Conservation (phyloP, 2,888 invertebrate species). For the Drosophila affinis region DNA sequence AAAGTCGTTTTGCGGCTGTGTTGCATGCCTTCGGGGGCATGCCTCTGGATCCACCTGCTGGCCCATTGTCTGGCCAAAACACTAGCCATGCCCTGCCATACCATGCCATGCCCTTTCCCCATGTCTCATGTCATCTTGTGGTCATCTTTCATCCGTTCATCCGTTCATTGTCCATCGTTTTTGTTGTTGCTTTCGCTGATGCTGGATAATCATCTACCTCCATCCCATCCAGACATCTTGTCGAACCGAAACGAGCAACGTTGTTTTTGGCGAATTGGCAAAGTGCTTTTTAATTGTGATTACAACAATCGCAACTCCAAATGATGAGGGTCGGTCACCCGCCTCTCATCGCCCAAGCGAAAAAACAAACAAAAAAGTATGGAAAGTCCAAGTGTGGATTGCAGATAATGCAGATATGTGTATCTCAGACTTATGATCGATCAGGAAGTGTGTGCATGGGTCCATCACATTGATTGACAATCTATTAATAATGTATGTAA, state of each 20-base stretch:
- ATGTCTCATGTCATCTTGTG: constrained; percentile 18
- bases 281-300: constrained; percentile 75
- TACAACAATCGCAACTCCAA: constrained; percentile 33
- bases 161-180: constrained; percentile 16
- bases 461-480: neutral
- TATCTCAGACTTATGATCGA: neutral
- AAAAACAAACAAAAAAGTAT: neutral
- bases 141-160: constrained; percentile 14
- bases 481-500: neutral
- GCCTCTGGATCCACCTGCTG: constrained; percentile 14
- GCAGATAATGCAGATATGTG: neutral
- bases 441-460: neutral
- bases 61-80: constrained; percentile 19
- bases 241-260: constrained; percentile 20
- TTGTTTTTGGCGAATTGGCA: constrained; percentile 42
- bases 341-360: neutral
- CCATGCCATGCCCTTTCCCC: neutral
- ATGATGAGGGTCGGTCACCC: constrained; percentile 7
- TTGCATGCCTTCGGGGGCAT: constrained; percentile 1
- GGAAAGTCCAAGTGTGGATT: constrained; percentile 2
- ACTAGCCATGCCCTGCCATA: neutral
- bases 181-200: constrained; percentile 3
- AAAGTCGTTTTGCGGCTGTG: constrained; percentile 49
- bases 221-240: constrained; percentile 11
- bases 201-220: constrained; percentile 27